Conservation (phyloP, 2,797 vertebrate genomes). For the Tapera naevia region DNA sequence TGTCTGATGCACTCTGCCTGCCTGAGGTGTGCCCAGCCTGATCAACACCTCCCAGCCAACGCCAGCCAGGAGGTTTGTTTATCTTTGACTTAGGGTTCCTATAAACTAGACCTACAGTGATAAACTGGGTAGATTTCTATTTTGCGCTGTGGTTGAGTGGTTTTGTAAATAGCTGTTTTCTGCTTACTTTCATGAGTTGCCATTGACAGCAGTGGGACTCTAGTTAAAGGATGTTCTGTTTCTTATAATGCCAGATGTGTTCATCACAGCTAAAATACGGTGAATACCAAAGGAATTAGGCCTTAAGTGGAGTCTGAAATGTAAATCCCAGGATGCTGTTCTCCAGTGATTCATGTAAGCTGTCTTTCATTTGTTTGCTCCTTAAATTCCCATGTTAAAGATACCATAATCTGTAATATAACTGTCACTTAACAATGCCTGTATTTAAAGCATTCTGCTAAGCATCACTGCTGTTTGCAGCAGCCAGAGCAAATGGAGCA, state of each 20-base stretch:
- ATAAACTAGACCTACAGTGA: background rate
- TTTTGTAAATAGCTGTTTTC: conserved; percentile 24
- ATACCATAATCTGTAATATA: background rate
- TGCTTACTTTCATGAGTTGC: conserved; percentile 5
- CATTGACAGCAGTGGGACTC: conserved; percentile 14
- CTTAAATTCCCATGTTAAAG: background rate
- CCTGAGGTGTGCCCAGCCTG: rapidly evolving
- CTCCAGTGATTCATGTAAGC: background rate
- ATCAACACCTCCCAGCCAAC: background rate
- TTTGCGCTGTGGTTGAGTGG: background rate
- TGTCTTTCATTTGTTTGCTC: background rate
- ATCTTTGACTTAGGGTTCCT: background rate
- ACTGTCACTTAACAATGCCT: rapidly evolving
- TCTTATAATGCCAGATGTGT: conserved; percentile 15
- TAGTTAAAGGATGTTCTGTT: conserved; percentile 17
- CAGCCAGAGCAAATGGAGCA: rapidly evolving
- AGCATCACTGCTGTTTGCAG: background rate
- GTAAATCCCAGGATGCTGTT: background rate
- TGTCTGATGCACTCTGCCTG: too few relatives aligned
- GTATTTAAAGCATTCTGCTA: background rate
- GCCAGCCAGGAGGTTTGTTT: background rate
- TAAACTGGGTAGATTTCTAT: background rate
- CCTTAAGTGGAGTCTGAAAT: conserved; percentile 1
- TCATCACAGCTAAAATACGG: background rate
- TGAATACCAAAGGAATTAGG: conserved; percentile 1